Evolutionary conservation across 2,888 invertebrate genomes (phyloP).

Genomic region (Oscheius onirici): DNA sequence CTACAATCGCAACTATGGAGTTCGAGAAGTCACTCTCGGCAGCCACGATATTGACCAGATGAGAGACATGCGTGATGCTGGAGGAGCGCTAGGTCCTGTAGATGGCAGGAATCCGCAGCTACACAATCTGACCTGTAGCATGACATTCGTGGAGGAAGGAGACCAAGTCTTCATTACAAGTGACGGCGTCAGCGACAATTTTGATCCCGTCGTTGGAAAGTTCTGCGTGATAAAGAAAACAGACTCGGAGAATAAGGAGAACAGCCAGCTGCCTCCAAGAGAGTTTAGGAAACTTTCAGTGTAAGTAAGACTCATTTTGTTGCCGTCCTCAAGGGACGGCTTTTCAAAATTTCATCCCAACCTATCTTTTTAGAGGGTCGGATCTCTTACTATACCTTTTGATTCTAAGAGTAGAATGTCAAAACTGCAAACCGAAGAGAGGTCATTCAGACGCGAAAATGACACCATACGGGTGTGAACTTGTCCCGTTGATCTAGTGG

Average conservation of each 20-base stretch:
- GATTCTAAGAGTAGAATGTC: too few relatives aligned
- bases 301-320: slow-evolving; percentile 36
- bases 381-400: too few relatives aligned
- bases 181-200: slow-evolving; percentile 90
- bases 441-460: too few relatives aligned
- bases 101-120: slow-evolving; percentile 86
- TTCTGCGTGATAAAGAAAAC: slow-evolving; percentile 77
- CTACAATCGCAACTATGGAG: slow-evolving; percentile 82
- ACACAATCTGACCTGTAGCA: slow-evolving; percentile 83
- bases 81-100: slow-evolving; percentile 87
- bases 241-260: slow-evolving; percentile 54
- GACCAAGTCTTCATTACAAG: slow-evolving; percentile 88
- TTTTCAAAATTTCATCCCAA: too few relatives aligned
- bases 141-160: slow-evolving; percentile 81
- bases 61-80: slow-evolving; percentile 87
- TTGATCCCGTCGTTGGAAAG: slow-evolving; percentile 89
- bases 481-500: too few relatives aligned
- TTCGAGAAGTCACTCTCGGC: slow-evolving; percentile 77
- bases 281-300: slow-evolving; percentile 48
- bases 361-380: too few relatives aligned
- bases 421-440: too few relatives aligned
- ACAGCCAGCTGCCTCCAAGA: slow-evolving; percentile 44
- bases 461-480: too few relatives aligned
- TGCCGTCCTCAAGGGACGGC: too few relatives aligned
- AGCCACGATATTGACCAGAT: slow-evolving; percentile 85